These are phyloP conservation scores for Steinernema feltiae DNA, from an alignment of 1,140 invertebrate genomes.

Conservation along the genomic window DNA sequence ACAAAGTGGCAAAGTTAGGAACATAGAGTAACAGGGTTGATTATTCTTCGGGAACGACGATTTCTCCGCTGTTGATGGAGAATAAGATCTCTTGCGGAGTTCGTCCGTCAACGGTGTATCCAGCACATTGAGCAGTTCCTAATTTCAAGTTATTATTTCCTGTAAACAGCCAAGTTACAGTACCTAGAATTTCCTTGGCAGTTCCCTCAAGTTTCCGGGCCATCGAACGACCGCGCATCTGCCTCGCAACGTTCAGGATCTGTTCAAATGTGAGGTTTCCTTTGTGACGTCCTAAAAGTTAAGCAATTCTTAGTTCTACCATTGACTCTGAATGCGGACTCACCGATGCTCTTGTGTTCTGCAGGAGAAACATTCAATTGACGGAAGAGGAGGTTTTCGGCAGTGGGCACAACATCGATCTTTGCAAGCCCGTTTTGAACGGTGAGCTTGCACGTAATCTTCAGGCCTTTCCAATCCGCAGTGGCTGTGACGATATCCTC, in stretches of 20 bases:
- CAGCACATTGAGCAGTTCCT: constrained; percentile 17
- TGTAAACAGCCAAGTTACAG: not conserved
- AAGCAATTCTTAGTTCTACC: not conserved
- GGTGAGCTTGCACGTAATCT: constrained; percentile 89
- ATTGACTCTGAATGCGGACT: not conserved
- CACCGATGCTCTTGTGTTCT: constrained; percentile 83
- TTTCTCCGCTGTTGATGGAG: constrained; percentile 75
- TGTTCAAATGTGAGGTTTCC: constrained; percentile 89
- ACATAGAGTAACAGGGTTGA: too few relatives aligned
- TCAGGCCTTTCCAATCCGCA: constrained; percentile 92
- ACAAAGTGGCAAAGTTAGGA: not conserved
- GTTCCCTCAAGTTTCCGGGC: constrained; percentile 78
- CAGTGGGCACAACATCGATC: constrained; percentile 90
- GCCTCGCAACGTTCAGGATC: constrained; percentile 76
- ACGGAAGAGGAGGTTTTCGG: constrained; percentile 89
- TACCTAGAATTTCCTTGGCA: constrained; percentile 83
- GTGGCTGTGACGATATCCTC: constrained; percentile 98
- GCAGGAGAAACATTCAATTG: constrained; percentile 92
- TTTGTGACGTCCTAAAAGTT: constrained; percentile 78
- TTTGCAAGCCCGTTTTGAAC: constrained; percentile 95
- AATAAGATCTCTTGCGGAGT: constrained; percentile 86
- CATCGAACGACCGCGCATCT: constrained; percentile 86
- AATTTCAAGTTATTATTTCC: not conserved
- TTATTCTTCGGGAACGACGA: constrained; percentile 76
- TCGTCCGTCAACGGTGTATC: constrained; percentile 69